These are phyloP conservation scores for Cyanistes caeruleus DNA, from an alignment of 2,113 vertebrate genomes.

Conservation along the genomic window DNA sequence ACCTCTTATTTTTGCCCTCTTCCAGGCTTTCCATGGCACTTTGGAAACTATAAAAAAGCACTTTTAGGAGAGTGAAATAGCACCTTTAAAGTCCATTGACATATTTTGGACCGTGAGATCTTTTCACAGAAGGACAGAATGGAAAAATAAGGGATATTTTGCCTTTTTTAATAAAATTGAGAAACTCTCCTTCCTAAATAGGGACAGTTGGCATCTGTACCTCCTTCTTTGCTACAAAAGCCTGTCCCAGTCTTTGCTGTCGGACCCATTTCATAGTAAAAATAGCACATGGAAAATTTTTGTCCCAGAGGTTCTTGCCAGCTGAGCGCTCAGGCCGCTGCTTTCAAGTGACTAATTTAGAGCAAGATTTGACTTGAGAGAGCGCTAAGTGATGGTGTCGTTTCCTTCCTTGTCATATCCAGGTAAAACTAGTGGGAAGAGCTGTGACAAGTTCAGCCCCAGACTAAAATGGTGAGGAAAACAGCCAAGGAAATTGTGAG, in stretches of 20 bases:
- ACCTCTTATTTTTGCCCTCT: background rate
- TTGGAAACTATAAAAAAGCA: background rate
- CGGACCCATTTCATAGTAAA: slow-evolving; percentile 43
- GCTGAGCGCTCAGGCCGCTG: background rate
- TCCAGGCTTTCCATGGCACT: background rate
- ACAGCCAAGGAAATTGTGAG: background rate
- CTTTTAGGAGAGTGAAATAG: background rate
- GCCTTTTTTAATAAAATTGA: background rate
- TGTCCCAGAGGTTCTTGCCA: slow-evolving; percentile 67
- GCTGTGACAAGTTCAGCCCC: background rate
- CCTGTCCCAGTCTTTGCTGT: slow-evolving; percentile 46
- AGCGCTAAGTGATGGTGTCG: background rate
- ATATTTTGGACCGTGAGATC: slow-evolving; percentile 62
- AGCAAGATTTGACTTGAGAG: background rate
- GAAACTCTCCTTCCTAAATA: slow-evolving; percentile 43
- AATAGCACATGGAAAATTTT: slow-evolving; percentile 70
- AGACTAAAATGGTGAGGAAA: background rate
- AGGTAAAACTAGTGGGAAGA: background rate
- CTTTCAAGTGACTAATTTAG: slow-evolving; percentile 41
- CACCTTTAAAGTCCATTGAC: slow-evolving; percentile 56
- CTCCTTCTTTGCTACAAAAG: slow-evolving; percentile 35
- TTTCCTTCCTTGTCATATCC: background rate
- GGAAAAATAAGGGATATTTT: slow-evolving; percentile 54
- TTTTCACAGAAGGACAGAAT: slow-evolving; percentile 35
- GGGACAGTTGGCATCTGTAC: slow-evolving; percentile 22